These are phyloP conservation scores for Erannis defoliaria DNA, from an alignment of 2,888 invertebrate genomes.

Conservation along the genomic window DNA sequence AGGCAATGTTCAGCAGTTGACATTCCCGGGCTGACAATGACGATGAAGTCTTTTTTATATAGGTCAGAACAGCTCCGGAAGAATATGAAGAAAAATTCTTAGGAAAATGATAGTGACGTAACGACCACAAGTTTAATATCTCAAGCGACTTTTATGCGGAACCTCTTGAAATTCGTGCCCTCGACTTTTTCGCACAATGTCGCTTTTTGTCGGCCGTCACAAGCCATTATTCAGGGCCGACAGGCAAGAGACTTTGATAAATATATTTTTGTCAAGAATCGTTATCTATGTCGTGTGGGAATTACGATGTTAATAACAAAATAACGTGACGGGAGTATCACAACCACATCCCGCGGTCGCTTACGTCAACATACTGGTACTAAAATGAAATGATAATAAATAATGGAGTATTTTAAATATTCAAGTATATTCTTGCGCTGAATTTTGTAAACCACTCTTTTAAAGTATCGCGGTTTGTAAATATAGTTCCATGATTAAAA, in stretches of 20 bases:
- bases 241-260: conserved; percentile 57
- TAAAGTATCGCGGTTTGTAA: no score
- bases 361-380: no score
- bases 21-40: no score
- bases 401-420: no score
- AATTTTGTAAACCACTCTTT: no score
- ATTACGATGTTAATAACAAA: conserved; percentile 46
- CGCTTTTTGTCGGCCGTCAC: conserved; percentile 48
- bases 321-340: conserved; percentile 33
- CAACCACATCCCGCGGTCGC: neutral
- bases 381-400: no score
- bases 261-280: conserved; percentile 58
- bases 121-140: conserved; percentile 25
- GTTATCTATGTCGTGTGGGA: conserved; percentile 42
- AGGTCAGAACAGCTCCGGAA: neutral
- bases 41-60: neutral
- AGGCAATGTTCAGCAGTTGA: no score
- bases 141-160: conserved; percentile 25
- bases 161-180: conserved; percentile 28
- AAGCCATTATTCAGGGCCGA: conserved; percentile 58
- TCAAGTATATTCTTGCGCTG: no score
- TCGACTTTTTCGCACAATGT: conserved; percentile 43
- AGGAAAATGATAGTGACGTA: neutral
- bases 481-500: no score
- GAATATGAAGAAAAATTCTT: neutral